These are phyloP conservation scores for Oostethus manadensis DNA, from an alignment of 2,113 vertebrate species.

Conservation along the genomic window DNA sequence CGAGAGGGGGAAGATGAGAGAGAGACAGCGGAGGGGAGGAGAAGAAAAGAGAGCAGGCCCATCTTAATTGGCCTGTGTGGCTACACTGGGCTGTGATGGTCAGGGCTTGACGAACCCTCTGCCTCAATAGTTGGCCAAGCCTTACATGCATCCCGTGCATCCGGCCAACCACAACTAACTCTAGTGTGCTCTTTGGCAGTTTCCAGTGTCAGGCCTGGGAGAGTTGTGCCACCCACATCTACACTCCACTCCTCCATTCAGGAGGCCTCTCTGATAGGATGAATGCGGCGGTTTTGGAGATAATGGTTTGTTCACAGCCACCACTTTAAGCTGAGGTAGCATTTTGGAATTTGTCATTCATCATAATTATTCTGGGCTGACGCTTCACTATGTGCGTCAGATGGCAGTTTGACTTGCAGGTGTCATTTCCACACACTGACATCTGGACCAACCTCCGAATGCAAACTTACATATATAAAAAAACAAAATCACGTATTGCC, in stretches of 20 bases:
- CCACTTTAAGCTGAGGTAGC: slow-evolving; percentile 39
- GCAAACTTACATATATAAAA: too few relatives aligned
- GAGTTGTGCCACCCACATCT: slow-evolving; percentile 68
- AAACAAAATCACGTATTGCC: too few relatives aligned
- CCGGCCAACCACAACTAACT: slow-evolving; percentile 75
- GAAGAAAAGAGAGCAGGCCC: slow-evolving; percentile 57
- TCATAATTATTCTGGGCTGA: slow-evolving; percentile 26
- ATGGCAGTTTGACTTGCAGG: slow-evolving; percentile 9
- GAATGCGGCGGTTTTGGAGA: slow-evolving; percentile 33
- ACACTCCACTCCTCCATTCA: slow-evolving; percentile 50
- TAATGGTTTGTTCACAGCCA: slow-evolving; percentile 36
- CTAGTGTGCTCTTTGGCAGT: slow-evolving; percentile 71
- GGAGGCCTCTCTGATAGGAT: slow-evolving; percentile 53
- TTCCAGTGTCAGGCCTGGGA: slow-evolving; percentile 69
- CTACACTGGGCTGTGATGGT: slow-evolving; percentile 61
- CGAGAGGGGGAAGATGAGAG: slow-evolving; percentile 53
- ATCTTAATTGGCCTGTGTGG: slow-evolving; percentile 67
- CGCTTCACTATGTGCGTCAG: background rate
- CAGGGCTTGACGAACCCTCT: slow-evolving; percentile 64
- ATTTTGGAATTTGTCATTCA: slow-evolving; percentile 37
- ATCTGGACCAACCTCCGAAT: background rate
- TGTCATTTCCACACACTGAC: slow-evolving; percentile 9
- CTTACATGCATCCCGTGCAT: slow-evolving; percentile 73
- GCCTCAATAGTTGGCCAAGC: slow-evolving; percentile 69
- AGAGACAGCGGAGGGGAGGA: slow-evolving; percentile 52